Percentiles rank a stretch among this genome's conserved stretches.
Conservation (phyloP, 2,113 vertebrate species). For the Balaeniceps rex region DNA sequence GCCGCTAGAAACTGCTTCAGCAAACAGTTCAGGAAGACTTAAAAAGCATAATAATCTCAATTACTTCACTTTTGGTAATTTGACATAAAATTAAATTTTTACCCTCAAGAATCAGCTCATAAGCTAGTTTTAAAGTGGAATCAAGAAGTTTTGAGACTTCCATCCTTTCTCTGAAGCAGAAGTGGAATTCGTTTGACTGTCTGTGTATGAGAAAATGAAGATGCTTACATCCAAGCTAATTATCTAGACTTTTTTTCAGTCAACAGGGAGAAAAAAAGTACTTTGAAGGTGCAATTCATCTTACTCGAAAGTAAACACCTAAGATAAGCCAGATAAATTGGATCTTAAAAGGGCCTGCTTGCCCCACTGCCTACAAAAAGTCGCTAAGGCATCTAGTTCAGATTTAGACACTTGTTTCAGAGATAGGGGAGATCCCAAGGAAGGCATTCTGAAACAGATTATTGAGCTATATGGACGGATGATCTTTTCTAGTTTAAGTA, state of each 20-base stretch:
- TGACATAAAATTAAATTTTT: slow-evolving; percentile 33
- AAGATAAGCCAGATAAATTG: background rate
- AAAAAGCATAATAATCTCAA: background rate
- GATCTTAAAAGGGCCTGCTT: background rate
- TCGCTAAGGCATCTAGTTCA: background rate
- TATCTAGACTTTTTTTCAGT: background rate
- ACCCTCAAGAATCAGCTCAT: slow-evolving; percentile 28
- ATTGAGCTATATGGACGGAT: background rate
- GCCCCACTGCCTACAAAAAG: background rate
- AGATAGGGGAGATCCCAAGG: background rate
- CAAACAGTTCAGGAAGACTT: background rate
- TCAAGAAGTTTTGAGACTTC: slow-evolving; percentile 34
- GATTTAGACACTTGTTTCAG: background rate
- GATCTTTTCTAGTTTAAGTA: slow-evolving; percentile 9
- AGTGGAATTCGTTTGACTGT: background rate
- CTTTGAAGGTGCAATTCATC: background rate
- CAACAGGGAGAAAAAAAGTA: background rate
- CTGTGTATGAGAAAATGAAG: background rate
- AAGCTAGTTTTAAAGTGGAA: slow-evolving; percentile 52
- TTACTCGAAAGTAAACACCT: background rate
- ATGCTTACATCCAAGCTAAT: background rate
- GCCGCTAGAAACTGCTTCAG: background rate
- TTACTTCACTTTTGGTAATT: background rate
- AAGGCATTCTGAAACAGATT: slow-evolving; percentile 7
- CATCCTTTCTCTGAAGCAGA: slow-evolving; percentile 46